Base-by-base conservation (phyloP, 2,888 invertebrate species). In the Xestoiulus laeticollis region DNA sequence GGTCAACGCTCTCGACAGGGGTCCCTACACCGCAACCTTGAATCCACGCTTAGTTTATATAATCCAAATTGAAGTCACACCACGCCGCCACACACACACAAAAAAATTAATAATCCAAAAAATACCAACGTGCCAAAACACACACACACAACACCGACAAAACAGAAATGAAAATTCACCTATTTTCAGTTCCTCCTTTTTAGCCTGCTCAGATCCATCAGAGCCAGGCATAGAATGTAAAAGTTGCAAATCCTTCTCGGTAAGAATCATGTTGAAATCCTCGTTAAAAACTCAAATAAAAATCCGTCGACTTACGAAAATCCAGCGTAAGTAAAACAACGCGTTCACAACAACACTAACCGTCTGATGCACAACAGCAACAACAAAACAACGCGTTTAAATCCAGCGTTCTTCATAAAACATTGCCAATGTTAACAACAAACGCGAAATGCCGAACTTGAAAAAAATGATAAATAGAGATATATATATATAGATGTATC, bases 151-250 rank as follows among this genome's bases (percentile, higher is more conserved):
- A 88, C 59, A 32, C 19, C 16, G 38, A 32, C n/a, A 16, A 14
- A 85, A 44, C 44, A 19, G 44, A 85, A 85, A 14, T 30, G 32
- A 19, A 86, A 86, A 19, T 86, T 89, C 88, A 90, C 90, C 90
- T 89, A 90, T 90, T 89, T 90, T 90, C 48, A 90, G 88, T 68
- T 90, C 90, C 53, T 90, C 90, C 87, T 90, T 90, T 86, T 90
- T 89, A 83, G 89, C 89, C 16, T 82, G 87, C 38, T 90, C 89
- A 44, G 89, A 90, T 26, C 88, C 88, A 1, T 8, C n/a, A n/a
- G n/a, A 19, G 38, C 87, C 85, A 26, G 89, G 59, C 87, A 90
- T 53, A n/a, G 90, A 88, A 88, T 88, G 89, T 82, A 90, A 86
- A 26, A 90, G 85, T 87, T 90, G 90, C 87, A 90, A 89, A 89